These are phyloP conservation scores for Coenobita brevimanus DNA, from an alignment of 1,140 invertebrate genomes.

Conservation along the genomic window DNA sequence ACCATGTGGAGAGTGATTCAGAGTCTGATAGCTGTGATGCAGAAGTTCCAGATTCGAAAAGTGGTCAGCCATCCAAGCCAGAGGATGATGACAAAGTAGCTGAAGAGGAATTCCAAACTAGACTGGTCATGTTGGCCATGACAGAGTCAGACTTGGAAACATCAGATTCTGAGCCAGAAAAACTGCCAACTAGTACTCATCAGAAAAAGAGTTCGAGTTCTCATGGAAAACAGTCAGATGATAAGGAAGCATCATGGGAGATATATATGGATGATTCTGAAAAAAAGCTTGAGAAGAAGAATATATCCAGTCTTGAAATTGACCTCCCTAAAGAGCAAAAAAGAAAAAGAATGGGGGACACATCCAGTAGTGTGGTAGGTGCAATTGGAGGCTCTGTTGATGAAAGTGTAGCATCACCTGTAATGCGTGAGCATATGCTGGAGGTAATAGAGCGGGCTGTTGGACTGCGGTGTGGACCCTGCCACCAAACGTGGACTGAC, in stretches of 20 bases:
- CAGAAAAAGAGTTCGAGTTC: conserved; percentile 23
- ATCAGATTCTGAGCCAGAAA: conserved; percentile 37
- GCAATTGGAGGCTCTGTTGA: conserved; percentile 50
- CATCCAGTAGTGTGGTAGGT: conserved; percentile 51
- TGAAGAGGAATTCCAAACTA: conserved; percentile 55
- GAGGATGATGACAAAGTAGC: conserved; percentile 56
- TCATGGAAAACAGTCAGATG: conserved; percentile 23
- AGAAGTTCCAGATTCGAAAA: neutral
- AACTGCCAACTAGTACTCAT: neutral
- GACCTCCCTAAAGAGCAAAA: conserved; percentile 37
- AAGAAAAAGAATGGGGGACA: conserved; percentile 37
- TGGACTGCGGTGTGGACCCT: conserved; percentile 60
- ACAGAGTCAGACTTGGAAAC: conserved; percentile 60
- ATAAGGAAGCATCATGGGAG: conserved; percentile 1
- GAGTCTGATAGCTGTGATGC: conserved; percentile 31
- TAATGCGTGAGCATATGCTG: conserved; percentile 53
- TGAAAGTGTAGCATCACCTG: conserved; percentile 35
- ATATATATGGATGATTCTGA: neutral
- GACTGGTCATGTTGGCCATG: conserved; percentile 56
- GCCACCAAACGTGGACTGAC: conserved; percentile 51
- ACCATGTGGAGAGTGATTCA: conserved; percentile 29
- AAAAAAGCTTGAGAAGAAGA: neutral
- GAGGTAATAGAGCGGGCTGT: conserved; percentile 59
- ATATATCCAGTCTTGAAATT: conserved; percentile 18
- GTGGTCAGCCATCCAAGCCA: neutral